These are phyloP conservation scores for Pseudopodoces humilis DNA, from an alignment of 2,113 vertebrate genomes.

Conservation along the genomic window DNA sequence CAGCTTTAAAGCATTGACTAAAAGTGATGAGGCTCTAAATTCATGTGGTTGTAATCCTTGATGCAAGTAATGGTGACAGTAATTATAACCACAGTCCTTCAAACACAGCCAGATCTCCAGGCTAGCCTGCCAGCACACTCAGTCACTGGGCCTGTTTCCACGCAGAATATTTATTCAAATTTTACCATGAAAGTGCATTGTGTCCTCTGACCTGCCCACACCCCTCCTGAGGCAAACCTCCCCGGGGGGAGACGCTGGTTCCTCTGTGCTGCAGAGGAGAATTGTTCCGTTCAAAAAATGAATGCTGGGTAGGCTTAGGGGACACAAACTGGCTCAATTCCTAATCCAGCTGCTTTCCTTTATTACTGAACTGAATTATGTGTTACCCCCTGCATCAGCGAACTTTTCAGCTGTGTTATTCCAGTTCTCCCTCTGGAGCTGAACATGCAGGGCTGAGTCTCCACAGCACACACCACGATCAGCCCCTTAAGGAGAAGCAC, in stretches of 20 bases:
- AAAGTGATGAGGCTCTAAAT: slow-evolving; percentile 18
- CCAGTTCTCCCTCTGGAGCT: not conserved
- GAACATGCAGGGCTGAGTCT: not conserved
- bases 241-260: rapidly evolving
- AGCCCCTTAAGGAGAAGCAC: rapidly evolving
- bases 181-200: not conserved
- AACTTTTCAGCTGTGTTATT: not conserved
- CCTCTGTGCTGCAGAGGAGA: not conserved
- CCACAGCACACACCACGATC: rapidly evolving
- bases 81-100: slow-evolving; percentile 23
- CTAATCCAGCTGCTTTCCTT: not conserved
- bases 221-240: not conserved
- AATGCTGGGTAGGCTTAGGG: not conserved
- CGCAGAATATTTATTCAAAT: not conserved
- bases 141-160: not conserved
- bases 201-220: not conserved
- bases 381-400: not conserved
- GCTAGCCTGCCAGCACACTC: not conserved
- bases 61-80: slow-evolving; percentile 56
- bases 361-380: not conserved
- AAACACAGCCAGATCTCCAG: not conserved
- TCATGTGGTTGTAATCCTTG: not conserved
- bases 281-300: not conserved
- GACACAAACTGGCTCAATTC: not conserved
- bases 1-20: slow-evolving; percentile 14